Percentiles rank a stretch among this genome's conserved stretches.
These are phyloP conservation scores for Tetramorium simillimum DNA, from an alignment of 1,140 invertebrate species.

Conservation along the genomic window DNA sequence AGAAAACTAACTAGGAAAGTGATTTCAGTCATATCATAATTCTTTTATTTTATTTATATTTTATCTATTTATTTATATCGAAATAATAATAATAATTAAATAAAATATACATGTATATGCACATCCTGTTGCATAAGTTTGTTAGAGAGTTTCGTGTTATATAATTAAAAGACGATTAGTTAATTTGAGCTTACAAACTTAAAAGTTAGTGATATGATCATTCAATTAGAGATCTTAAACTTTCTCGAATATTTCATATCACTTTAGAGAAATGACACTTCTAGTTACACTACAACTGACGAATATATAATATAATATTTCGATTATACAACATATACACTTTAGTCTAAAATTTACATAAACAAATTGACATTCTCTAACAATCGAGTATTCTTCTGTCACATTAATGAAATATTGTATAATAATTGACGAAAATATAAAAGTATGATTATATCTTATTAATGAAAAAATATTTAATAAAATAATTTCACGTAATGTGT, in stretches of 20 bases:
- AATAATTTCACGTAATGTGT: neutral
- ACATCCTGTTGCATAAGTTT: neutral
- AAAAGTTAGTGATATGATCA: slow-evolving; percentile 8
- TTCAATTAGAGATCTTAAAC: neutral
- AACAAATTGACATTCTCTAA: neutral
- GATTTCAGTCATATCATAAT: neutral
- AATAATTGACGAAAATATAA: neutral
- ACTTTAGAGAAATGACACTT: neutral
- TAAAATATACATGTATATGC: neutral
- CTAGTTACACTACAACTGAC: neutral
- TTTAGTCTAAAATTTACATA: too few relatives aligned
- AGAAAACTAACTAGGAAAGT: neutral
- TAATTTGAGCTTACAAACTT: neutral
- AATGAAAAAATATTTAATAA: neutral
- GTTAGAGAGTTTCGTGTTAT: slow-evolving; percentile 17
- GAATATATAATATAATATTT: neutral
- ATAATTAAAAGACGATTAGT: neutral
- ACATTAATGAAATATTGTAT: neutral
- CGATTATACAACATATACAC: neutral
- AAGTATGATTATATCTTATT: neutral
- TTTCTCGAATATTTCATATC: neutral
- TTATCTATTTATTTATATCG: neutral
- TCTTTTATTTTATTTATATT: slow-evolving; percentile 8
- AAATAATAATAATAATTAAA: neutral
- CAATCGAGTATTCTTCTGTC: neutral